Evolutionary conservation across 2,113 vertebrate species (phyloP).

Genomic region (Odontophorus gujanensis): DNA sequence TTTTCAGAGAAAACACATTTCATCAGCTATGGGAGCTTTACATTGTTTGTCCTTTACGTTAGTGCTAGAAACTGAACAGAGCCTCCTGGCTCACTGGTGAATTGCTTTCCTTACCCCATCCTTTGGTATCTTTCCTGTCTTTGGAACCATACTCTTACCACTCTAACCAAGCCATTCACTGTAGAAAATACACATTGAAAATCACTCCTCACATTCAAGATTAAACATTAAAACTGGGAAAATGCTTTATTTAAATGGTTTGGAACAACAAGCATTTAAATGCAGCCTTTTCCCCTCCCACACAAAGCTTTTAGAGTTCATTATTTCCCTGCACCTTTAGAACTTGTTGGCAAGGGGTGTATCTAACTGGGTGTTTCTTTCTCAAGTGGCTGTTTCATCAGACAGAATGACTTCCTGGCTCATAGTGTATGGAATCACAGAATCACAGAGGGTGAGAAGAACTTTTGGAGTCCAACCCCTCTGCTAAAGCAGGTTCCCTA

Average conservation of each 20-base stretch:
- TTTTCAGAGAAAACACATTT: not conserved
- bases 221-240: not conserved
- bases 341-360: not conserved
- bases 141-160: not conserved
- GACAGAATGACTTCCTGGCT: not conserved
- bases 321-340: not conserved
- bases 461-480: too few relatives aligned
- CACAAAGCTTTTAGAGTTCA: not conserved
- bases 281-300: not conserved
- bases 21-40: not conserved
- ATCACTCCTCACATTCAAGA: not conserved
- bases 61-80: accelerated
- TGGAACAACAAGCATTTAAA: not conserved
- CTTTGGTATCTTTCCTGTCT: not conserved
- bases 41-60: not conserved
- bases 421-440: not conserved
- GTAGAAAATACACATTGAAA: not conserved
- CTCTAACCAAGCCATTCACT: not conserved
- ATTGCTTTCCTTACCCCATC: not conserved
- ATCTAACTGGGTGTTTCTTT: not conserved
- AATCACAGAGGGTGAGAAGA: too few relatives aligned
- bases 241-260: not conserved
- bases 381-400: not conserved
- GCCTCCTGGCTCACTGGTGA: not conserved
- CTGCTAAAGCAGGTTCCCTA: too few relatives aligned